A percentile compares a stretch with the other conserved stretches of the same genome.
Evolutionary conservation across 2,888 invertebrate species (phyloP).

Genomic region (Stenoptilia bipunctidactyla): DNA sequence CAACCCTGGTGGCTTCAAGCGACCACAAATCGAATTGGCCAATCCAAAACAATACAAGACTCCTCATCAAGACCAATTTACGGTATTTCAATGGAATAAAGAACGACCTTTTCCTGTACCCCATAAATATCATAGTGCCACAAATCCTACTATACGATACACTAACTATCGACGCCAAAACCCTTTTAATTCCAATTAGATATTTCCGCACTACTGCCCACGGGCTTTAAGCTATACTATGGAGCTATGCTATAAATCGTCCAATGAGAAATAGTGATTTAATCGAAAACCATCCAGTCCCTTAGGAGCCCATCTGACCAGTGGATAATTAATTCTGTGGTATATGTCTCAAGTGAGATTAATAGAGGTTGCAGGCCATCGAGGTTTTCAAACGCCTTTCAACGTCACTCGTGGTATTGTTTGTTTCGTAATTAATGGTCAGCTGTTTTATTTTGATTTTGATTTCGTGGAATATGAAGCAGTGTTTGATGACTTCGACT

Average conservation of each 20-base stretch:
- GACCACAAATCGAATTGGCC: too few relatives aligned
- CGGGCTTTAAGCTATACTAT: conserved; percentile 10
- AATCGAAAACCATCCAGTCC: conserved; percentile 65
- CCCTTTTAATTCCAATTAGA: background rate
- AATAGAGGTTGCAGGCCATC: conserved; percentile 46
- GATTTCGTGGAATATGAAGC: too few relatives aligned
- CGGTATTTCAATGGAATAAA: too few relatives aligned
- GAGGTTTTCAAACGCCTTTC: conserved; percentile 49
- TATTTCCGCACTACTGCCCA: conserved; percentile 1
- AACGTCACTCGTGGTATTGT: conserved; percentile 44
- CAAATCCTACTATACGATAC: too few relatives aligned
- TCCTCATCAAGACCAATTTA: too few relatives aligned
- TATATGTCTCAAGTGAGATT: conserved; percentile 61
- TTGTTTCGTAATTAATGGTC: conserved; percentile 23
- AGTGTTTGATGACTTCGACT: too few relatives aligned
- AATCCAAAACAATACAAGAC: too few relatives aligned
- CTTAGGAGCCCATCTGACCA: conserved; percentile 69
- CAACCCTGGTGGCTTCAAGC: too few relatives aligned
- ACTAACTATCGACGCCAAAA: too few relatives aligned
- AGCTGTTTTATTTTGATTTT: background rate
- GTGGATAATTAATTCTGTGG: conserved; percentile 69
- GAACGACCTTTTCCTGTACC: too few relatives aligned
- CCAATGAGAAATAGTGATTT: conserved; percentile 70
- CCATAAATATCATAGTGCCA: too few relatives aligned
- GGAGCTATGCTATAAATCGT: conserved; percentile 62